Base-by-base conservation (phyloP, 1,140 invertebrate species). In the Pogonus chalceus region DNA sequence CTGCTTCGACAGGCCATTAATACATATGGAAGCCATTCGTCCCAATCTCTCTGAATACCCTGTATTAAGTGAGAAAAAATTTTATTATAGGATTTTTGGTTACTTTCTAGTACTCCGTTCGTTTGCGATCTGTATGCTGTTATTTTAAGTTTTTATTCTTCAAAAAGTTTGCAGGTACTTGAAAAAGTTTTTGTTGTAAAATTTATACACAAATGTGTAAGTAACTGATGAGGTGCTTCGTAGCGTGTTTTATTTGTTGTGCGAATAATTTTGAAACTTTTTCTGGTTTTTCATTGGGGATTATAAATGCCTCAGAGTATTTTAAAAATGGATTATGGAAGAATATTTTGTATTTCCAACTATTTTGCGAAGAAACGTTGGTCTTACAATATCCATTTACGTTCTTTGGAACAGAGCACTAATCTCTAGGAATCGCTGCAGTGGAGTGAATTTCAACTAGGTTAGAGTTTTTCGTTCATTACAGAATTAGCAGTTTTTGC, bases 401-500 rank as follows among this genome's bases (percentile, higher is more conserved):
- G 18, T 18, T 18, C 37, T 43, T 9, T 43, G 9, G 18, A 43
- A 43, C 18, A 16, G 37, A 4, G 3, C 18, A 10, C 7, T 12
- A 18, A 18, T 18, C 18, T 43, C 37, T 4, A n/a, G 14, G 43
- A 49, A 37, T 46, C 37, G 55, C 46, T 58, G 58, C 23, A 58
- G 23, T 16, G 57, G 56, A 3, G 52, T 37, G 2, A 20, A 46
- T 39, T 56, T 60, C 2, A 49, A 20, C 2, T 52, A 39, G 2
- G 22, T 9, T 20, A 55, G 49, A 4, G 49, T 54, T 51, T 61
- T 64, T 37, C 56, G 52, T 51, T 56, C 14, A 16, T 21, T 47
- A 46, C 62, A 64, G 1, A 43, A 20, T 26, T 22, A 22, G 31
- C 60, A 63, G 12, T 20, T 39, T 20, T 53, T 43, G 9, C 55